These are phyloP conservation scores for Aptenodytes patagonicus DNA, from an alignment of 2,113 vertebrate species.

Conservation along the genomic window DNA sequence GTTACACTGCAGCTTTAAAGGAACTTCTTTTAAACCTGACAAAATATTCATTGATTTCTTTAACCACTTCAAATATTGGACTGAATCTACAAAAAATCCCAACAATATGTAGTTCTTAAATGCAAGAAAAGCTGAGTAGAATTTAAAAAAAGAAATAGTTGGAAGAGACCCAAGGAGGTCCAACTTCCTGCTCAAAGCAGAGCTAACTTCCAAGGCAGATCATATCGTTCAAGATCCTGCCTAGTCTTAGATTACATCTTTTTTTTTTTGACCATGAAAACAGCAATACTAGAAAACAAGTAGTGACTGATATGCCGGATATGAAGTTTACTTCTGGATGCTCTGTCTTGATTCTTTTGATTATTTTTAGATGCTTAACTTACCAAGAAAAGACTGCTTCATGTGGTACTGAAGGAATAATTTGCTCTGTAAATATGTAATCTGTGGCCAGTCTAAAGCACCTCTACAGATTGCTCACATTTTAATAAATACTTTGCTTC, in stretches of 20 bases:
- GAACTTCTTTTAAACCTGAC: background rate
- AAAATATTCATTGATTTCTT: background rate
- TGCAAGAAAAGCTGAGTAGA: background rate
- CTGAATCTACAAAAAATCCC: background rate
- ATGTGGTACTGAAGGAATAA: background rate
- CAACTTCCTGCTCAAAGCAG: background rate
- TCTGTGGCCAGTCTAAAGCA: background rate
- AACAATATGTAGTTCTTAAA: background rate
- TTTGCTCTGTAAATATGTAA: background rate
- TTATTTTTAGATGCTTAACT: background rate
- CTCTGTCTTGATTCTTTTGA: background rate
- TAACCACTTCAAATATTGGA: background rate
- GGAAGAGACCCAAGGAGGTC: background rate
- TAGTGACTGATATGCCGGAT: background rate
- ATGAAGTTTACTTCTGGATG: background rate
- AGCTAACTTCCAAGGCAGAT: background rate
- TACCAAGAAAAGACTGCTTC: background rate
- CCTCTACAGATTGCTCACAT: background rate
- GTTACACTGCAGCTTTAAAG: background rate
- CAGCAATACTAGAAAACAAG: background rate
- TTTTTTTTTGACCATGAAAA: background rate
- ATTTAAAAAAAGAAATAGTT: background rate
- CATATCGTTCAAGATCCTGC: background rate
- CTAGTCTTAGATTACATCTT: background rate
- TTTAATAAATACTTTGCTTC: background rate